These are phyloP conservation scores for Tachystola acroxantha DNA, from an alignment of 2,888 invertebrate species.

Conservation along the genomic window DNA sequence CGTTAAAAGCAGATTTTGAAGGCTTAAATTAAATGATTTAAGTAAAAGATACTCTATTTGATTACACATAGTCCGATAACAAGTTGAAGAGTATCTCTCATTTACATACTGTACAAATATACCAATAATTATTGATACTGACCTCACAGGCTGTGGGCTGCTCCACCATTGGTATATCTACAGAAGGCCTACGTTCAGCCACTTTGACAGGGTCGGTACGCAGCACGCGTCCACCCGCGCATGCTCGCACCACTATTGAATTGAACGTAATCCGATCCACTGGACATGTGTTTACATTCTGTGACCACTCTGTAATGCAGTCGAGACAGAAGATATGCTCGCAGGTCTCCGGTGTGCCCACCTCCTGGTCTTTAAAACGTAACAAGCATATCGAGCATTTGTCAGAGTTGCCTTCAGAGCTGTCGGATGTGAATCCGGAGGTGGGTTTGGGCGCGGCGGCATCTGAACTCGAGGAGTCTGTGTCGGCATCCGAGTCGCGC, in stretches of 20 bases:
- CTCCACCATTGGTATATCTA: constrained; percentile 68
- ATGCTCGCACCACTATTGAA: constrained; percentile 84
- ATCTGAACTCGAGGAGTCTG: constrained; percentile 51
- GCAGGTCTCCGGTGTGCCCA: constrained; percentile 92
- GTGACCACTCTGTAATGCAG: constrained; percentile 96
- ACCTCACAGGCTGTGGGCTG: constrained; percentile 88
- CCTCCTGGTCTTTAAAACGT: constrained; percentile 85
- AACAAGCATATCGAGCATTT: constrained; percentile 95
- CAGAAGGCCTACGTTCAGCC: constrained; percentile 66
- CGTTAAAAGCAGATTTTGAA: no score
- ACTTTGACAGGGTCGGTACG: constrained; percentile 82
- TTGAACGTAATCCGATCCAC: constrained; percentile 91
- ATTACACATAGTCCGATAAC: no score
- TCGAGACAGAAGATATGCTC: constrained; percentile 94
- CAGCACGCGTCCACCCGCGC: constrained; percentile 81
- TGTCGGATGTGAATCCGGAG: constrained; percentile 73
- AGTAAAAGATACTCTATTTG: no score
- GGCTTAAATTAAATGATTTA: no score
- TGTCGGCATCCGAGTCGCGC: constrained; percentile 55
- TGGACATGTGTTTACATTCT: constrained; percentile 96
- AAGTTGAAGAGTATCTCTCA: not conserved
- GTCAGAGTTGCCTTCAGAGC: constrained; percentile 85
- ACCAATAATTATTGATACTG: constrained; percentile 9
- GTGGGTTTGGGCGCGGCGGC: constrained; percentile 20
- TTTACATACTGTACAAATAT: not conserved